A percentile compares a stretch with the other conserved stretches of the same genome.
These are phyloP conservation scores for Brachyistius frenatus DNA, from an alignment of 2,113 vertebrate genomes.

Conservation along the genomic window DNA sequence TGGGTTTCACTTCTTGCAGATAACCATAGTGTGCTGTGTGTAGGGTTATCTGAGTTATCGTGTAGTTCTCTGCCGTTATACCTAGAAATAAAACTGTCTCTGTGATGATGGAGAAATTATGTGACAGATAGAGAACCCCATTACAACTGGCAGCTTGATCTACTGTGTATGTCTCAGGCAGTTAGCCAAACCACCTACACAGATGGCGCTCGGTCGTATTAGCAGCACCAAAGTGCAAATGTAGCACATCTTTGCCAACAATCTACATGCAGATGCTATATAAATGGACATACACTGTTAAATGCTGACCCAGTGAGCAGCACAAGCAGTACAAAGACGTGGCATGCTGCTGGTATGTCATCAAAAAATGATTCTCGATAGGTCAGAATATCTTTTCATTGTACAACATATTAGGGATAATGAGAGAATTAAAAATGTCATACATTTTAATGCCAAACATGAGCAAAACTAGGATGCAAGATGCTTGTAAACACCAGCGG, in stretches of 20 bases:
- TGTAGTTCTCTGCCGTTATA: neutral
- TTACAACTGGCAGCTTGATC: constrained; percentile 33
- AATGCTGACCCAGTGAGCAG: neutral
- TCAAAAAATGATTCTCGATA: too few species aligned
- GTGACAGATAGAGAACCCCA: constrained; percentile 24
- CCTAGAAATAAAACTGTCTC: constrained; percentile 20
- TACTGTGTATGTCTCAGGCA: constrained; percentile 22
- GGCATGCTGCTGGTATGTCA: neutral
- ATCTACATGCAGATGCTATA: neutral
- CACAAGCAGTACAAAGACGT: neutral
- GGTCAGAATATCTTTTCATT: too few species aligned
- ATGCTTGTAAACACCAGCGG: constrained; percentile 10
- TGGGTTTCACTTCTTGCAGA: constrained; percentile 17
- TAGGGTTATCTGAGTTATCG: constrained; percentile 9
- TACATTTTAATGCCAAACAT: neutral
- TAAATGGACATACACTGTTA: constrained; percentile 2
- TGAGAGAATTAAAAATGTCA: neutral
- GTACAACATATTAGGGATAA: neutral
- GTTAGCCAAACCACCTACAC: constrained; percentile 43
- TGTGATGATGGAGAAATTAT: constrained; percentile 35
- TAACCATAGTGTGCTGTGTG: neutral
- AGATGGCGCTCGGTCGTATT: constrained; percentile 15
- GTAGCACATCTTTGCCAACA: constrained; percentile 26
- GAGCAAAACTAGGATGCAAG: neutral
- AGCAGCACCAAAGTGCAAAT: constrained; percentile 33